These are phyloP conservation scores for Melolontha melolontha DNA, from an alignment of 2,888 invertebrate species.

Conservation along the genomic window DNA sequence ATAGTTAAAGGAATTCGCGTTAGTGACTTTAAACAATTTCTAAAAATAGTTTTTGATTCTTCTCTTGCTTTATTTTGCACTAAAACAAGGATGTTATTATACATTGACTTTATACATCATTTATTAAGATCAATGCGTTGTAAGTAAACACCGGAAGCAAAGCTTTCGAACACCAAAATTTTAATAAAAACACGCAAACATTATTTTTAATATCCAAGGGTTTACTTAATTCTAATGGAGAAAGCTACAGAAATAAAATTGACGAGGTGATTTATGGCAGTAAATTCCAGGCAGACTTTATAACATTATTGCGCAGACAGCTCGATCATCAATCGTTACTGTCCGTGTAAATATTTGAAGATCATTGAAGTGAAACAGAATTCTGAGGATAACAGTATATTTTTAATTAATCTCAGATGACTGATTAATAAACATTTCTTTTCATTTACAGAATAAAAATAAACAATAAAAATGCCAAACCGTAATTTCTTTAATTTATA, in stretches of 20 bases:
- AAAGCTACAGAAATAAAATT: background rate
- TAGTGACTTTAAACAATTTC: too few relatives aligned
- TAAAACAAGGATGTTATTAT: too few relatives aligned
- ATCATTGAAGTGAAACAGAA: constrained; percentile 10
- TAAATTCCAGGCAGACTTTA: constrained; percentile 7
- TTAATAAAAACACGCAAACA: background rate
- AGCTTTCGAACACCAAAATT: too few relatives aligned
- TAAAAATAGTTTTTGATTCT: too few relatives aligned
- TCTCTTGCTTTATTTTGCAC: too few relatives aligned
- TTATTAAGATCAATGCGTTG: too few relatives aligned
- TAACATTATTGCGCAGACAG: constrained; percentile 16
- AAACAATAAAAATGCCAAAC: too few relatives aligned
- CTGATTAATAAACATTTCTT: background rate
- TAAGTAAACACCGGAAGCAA: too few relatives aligned
- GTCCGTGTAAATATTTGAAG: constrained; percentile 23
- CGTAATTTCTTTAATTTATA: too few relatives aligned
- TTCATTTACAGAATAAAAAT: too few relatives aligned
- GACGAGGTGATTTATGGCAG: constrained; percentile 11
- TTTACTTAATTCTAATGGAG: background rate
- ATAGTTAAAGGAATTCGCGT: too few relatives aligned
- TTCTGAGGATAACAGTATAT: background rate
- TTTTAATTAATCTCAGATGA: constrained; percentile 1
- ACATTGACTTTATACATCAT: too few relatives aligned
- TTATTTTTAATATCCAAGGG: background rate
- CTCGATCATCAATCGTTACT: constrained; percentile 6